A percentile compares a stretch with the other conserved stretches of the same genome.
These are phyloP conservation scores for Gymnocypris eckloni DNA, from an alignment of 2,797 vertebrate genomes.

Conservation along the genomic window DNA sequence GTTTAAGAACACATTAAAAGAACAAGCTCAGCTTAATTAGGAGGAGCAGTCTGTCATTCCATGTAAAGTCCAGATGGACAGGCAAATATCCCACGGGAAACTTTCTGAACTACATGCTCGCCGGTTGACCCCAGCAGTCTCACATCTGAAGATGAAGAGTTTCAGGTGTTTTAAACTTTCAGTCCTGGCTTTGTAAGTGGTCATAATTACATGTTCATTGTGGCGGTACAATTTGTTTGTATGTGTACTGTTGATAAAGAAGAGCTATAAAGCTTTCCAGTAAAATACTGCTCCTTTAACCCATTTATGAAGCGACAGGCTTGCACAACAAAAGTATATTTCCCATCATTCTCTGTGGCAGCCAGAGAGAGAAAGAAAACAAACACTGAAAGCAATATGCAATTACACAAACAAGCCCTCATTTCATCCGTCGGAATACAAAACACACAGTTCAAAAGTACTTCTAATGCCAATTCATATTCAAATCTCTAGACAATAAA, in stretches of 20 bases:
- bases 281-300: conserved; percentile 1
- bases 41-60: conserved; percentile 3
- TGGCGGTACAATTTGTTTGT: not conserved
- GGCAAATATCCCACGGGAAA: conserved; percentile 11
- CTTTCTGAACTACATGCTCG: not conserved
- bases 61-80: conserved; percentile 32
- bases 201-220: not conserved
- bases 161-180: not conserved
- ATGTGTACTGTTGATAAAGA: not conserved
- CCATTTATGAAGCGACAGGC: not conserved
- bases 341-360: not conserved
- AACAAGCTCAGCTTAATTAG: conserved; percentile 31
- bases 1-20: conserved; percentile 28
- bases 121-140: not conserved
- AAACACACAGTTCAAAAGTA: not conserved
- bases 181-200: not conserved
- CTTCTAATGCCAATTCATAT: conserved; percentile 4
- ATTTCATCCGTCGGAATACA: not conserved
- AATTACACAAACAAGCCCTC: not conserved
- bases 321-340: not conserved
- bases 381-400: not conserved
- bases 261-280: not conserved
- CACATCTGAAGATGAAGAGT: not conserved
- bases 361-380: not conserved
- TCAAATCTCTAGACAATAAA: conserved; percentile 13